Evolutionary conservation across 2,888 invertebrate genomes (phyloP).

Genomic region (Amphipyra tragopoginis): DNA sequence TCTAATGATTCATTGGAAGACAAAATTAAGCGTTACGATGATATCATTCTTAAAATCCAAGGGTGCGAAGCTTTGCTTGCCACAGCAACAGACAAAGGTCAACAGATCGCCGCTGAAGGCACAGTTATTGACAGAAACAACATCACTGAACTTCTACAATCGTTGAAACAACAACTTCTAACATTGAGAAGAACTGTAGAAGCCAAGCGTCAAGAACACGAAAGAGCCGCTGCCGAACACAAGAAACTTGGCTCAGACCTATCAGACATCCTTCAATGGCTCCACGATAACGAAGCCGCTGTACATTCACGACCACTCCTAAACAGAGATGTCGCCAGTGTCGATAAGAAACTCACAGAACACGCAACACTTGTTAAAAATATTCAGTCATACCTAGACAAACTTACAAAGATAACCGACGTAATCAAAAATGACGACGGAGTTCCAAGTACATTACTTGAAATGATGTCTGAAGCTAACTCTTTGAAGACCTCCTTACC

Average conservation of each 20-base stretch:
- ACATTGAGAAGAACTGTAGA: slow-evolving; percentile 95
- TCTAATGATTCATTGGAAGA: slow-evolving; percentile 95
- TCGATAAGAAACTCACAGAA: slow-evolving; percentile 94
- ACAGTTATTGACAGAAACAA: slow-evolving; percentile 96
- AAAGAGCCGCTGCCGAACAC: slow-evolving; percentile 96
- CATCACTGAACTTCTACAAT: slow-evolving; percentile 96
- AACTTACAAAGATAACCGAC: slow-evolving; percentile 92
- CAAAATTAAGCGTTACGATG: slow-evolving; percentile 96
- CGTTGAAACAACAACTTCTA: slow-evolving; percentile 95
- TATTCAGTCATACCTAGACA: slow-evolving; percentile 92
- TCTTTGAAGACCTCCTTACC: slow-evolving; percentile 94
- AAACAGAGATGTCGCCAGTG: slow-evolving; percentile 94
- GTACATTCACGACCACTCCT: slow-evolving; percentile 95
- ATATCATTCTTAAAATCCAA: slow-evolving; percentile 95
- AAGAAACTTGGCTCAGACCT: slow-evolving; percentile 95
- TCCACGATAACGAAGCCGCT: slow-evolving; percentile 94
- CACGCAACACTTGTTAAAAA: slow-evolving; percentile 92
- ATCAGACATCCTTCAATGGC: slow-evolving; percentile 95
- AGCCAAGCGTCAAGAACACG: slow-evolving; percentile 96
- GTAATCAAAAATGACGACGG: slow-evolving; percentile 93
- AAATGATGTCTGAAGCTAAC: slow-evolving; percentile 96
- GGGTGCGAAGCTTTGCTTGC: slow-evolving; percentile 97
- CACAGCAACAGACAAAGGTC: slow-evolving; percentile 97
- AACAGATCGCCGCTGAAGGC: slow-evolving; percentile 97
- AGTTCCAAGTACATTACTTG: slow-evolving; percentile 94